Base-by-base conservation (phyloP, 2,113 vertebrate genomes). In the Dolichallabes microphthalmus region DNA sequence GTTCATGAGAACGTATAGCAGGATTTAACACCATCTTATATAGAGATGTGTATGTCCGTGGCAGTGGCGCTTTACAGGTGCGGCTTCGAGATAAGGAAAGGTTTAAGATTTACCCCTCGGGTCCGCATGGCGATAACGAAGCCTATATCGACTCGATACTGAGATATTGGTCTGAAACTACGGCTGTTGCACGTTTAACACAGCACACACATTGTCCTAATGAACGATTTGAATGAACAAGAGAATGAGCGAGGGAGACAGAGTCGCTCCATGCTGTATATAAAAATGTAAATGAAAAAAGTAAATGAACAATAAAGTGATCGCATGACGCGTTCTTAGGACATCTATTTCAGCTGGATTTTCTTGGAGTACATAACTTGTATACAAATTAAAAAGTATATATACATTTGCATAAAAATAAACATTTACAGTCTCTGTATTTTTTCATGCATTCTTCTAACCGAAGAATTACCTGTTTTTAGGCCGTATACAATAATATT, bases 21-120 rank as follows among this genome's bases (percentile, higher is more conserved):
- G 55, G 58, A 68, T 80, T 68, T 68, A 69, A 53, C 15, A 10
- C 14, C 83, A 79, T 58, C 66, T 63, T 79, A 55, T 30, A 79
- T n/a, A 69, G 20, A 35, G 73, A 52, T 9, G 39, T 20, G 25
- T 25, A 50, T 3, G 14, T 32, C 19, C 71, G 79, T 27, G 14
- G n/a, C 74, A 0, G 74, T 30, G 74, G 2, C 0, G 25, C 27
- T 11, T 66, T 69, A 8, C 22, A 82, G 80, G 30, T 39, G 74
- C 32, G 20, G 86, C 58, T 27, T 30, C 53, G 32, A 83, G 69
- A 74, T 60, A 83, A 60, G 68, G 32, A 45, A 60, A 69, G 81
- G 20, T 10, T 73, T 71, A 20, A 14, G 35, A 45, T 85, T 17
- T 61, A 53, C 20, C 15, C 50, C 35, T 64, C 14, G 17, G 50